These are phyloP conservation scores for Lampropteryx suffumata DNA, from an alignment of 2,888 invertebrate species.

Conservation along the genomic window DNA sequence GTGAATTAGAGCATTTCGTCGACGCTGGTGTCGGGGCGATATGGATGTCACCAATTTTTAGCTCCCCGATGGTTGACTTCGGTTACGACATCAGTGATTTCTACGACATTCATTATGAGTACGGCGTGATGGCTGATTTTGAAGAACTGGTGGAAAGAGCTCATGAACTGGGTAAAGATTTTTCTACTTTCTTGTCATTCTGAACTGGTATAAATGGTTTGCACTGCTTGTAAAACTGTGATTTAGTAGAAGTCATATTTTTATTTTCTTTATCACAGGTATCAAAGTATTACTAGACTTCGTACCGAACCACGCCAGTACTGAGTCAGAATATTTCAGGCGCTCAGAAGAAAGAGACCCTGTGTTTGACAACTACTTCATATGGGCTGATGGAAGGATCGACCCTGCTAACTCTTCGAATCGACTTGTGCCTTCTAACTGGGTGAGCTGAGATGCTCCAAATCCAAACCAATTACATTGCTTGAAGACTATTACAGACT, in stretches of 20 bases:
- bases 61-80: conserved; percentile 92
- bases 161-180: conserved; percentile 73
- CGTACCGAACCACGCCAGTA: conserved; percentile 87
- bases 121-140: conserved; percentile 89
- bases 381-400: conserved; percentile 85
- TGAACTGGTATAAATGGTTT: too few relatives aligned
- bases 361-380: conserved; percentile 88
- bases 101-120: conserved; percentile 87
- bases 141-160: conserved; percentile 80
- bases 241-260: too few relatives aligned
- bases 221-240: too few relatives aligned
- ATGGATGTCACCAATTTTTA: conserved; percentile 93
- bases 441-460: conserved; percentile 54
- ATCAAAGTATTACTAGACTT: conserved; percentile 85
- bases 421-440: conserved; percentile 76
- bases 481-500: too few relatives aligned
- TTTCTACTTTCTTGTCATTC: too few relatives aligned
- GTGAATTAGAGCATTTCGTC: conserved; percentile 84
- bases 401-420: conserved; percentile 57
- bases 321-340: conserved; percentile 91
- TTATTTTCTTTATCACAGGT: conserved; percentile 42
- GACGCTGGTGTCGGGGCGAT: conserved; percentile 88
- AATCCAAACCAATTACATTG: background rate
- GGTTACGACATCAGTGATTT: conserved; percentile 94
- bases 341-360: conserved; percentile 84